These are phyloP conservation scores for Prunella fulvescens DNA, from an alignment of 2,113 vertebrate species.

Conservation along the genomic window DNA sequence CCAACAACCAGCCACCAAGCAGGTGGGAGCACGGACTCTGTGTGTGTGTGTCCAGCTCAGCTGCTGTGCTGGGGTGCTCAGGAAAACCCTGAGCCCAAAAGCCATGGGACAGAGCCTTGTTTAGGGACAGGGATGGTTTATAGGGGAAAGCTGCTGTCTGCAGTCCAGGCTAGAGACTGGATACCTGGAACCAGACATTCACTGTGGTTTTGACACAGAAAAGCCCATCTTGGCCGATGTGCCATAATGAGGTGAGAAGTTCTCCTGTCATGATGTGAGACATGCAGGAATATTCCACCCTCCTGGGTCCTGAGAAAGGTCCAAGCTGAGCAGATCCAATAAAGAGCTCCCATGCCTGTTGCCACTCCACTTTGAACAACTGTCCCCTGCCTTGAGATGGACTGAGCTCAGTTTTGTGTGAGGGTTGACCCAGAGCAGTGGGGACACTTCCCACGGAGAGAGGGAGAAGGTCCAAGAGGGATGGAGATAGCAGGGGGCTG, in stretches of 20 bases:
- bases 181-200: not conserved
- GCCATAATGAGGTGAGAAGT: not conserved
- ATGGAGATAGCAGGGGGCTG: not conserved
- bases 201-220: not conserved
- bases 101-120: not conserved
- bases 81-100: not conserved
- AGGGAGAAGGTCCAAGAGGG: not conserved
- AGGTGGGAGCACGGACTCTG: fast-evolving
- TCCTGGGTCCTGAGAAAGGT: not conserved
- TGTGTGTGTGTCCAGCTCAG: not conserved
- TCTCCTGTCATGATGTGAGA: fast-evolving
- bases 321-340: not conserved
- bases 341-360: not conserved
- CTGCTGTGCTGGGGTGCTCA: not conserved
- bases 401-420: not conserved
- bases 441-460: not conserved
- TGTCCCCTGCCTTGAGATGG: not conserved
- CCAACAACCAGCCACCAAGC: not conserved
- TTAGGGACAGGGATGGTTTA: not conserved
- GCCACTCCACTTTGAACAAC: not conserved
- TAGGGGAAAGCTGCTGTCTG: not conserved
- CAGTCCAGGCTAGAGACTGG: not conserved
- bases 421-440: not conserved
- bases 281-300: not conserved
- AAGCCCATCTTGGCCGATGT: not conserved